Base-by-base conservation (phyloP, 2,797 vertebrate species). In the Acrossocheilus wenchowensis region DNA sequence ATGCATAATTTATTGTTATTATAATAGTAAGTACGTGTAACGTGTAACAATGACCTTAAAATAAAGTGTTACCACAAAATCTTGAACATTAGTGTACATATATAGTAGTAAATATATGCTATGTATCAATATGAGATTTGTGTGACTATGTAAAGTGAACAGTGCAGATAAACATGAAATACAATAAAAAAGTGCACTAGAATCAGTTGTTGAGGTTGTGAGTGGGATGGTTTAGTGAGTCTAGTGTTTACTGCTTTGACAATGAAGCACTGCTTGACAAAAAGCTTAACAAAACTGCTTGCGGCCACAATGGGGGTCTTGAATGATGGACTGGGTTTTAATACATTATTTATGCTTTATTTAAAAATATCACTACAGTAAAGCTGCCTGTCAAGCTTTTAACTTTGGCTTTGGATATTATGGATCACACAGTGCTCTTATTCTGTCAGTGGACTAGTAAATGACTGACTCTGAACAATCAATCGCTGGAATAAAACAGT, bases 161-260 rank as follows among this genome's bases (percentile, higher is more conserved):
- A n/a, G 30, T 39, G 23, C 50, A 8, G 26, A 39, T 54, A 77
- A 78, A 36, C 50, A 54, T 78, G 6, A 8, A 78, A 57, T 39
- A 9, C 52, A 41, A n/a, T 57, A 75, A 54, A 36, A 39, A 57
- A 23, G 50, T 43, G 68, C 8, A 71, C 50, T 43, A 41, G 10
- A 60, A 34, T 43, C 41, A 57, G 52, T 60, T 57, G 50, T 15
- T 10, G 9, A 57, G 50, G 36, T 71, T 72, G 50, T 60, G 34
- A 73, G n/a, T 73, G 52, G 52, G 52, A 60, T 72, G 69, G 36
- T 66, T 68, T 68, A 34, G 54, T 30, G 48, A 57, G 66, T 71
- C 21, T 71, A 71, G 80, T 54, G 80, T 39, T 41, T 9, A 69
- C 45, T 39, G 17, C 11, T 66, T 66, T 66, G 64, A 68, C 64